Base-by-base conservation (phyloP, 2,888 invertebrate genomes). In the Noctua janthina region DNA sequence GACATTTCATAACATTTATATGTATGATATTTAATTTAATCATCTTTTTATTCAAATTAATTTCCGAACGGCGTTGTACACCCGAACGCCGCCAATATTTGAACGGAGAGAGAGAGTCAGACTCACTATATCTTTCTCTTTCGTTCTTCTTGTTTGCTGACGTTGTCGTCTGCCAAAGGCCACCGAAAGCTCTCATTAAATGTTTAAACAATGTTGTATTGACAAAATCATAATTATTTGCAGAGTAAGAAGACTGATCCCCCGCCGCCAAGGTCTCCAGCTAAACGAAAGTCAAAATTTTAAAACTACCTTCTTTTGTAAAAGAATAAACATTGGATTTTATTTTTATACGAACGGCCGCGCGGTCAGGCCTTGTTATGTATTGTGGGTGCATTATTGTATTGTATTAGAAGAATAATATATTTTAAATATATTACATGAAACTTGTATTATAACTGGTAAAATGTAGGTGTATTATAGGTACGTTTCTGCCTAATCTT, bases 181-280 rank as follows among this genome's bases (percentile, higher is more conserved):
- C 76, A 56, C 43, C 29, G 3, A 76, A 76, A 17, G 3, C 46
- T 56, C 35, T 35, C 56, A 77, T 46, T n/a, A 10, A n/a, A 23
- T n/a, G 23, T 77, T 77, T 46, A 17, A 76, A 76, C 23, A 78
- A 78, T 49, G 20, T 78, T 76, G 56, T 84, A 85, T 64, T 86
- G 62, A 86, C 71, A 62, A 66, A 73, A 62, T 81, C 71, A 64
- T 77, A 74, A 85, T 86, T 81, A 51, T 79, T 96, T 95, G 39
- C 95, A 97, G 97, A 95, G 91, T 72, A 96, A 96, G 95, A 97
- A 97, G 96, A 95, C 96, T 95, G 96, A 96, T 49, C 92, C 94
- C 35, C 95, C 95, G 1, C 93, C 95, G 8, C 93, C 93, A 29
- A 89, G 95, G 84, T 95, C 96, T 68, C 96, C 96, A 5, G 93